Percentiles rank a stretch among this genome's conserved stretches.
Conservation (phyloP, 2,113 vertebrate genomes). For the Lophotis ruficrista region DNA sequence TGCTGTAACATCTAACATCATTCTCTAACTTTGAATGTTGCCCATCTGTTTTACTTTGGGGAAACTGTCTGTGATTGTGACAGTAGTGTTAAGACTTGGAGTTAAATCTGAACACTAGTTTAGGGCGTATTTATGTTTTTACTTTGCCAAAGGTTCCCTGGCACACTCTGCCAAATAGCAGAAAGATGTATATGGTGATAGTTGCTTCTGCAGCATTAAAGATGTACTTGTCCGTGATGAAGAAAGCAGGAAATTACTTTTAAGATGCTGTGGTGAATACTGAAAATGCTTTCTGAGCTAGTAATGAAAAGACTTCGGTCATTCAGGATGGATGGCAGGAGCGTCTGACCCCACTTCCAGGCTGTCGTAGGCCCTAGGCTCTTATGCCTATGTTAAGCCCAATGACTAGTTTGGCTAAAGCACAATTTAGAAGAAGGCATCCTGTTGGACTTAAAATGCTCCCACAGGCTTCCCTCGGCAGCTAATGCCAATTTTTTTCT, state of each 20-base stretch:
- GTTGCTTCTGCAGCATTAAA: not conserved
- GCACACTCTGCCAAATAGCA: not conserved
- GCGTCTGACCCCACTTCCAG: not conserved
- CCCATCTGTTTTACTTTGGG: not conserved
- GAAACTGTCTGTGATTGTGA: not conserved
- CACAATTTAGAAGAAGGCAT: not conserved
- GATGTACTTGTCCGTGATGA: not conserved
- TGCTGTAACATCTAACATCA: rapidly evolving
- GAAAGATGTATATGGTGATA: not conserved
- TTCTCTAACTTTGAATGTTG: not conserved
- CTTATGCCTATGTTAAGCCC: not conserved
- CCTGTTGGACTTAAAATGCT: not conserved
- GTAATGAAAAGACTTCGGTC: not conserved
- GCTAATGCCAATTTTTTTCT: not conserved
- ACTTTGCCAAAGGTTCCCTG: not conserved
- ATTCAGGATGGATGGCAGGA: not conserved
- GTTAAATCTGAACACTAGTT: not conserved
- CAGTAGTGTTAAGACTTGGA: not conserved
- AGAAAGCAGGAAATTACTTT: not conserved
- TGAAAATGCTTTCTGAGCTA: not conserved
- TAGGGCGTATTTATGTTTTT: not conserved
- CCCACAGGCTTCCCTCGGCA: not conserved
- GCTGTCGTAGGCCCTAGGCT: not conserved
- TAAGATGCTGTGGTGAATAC: not conserved
- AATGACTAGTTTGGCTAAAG: not conserved